phyloP scores from a whole-genome alignment of 2,113 vertebrate species.

The Cavia aperea region DNA sequence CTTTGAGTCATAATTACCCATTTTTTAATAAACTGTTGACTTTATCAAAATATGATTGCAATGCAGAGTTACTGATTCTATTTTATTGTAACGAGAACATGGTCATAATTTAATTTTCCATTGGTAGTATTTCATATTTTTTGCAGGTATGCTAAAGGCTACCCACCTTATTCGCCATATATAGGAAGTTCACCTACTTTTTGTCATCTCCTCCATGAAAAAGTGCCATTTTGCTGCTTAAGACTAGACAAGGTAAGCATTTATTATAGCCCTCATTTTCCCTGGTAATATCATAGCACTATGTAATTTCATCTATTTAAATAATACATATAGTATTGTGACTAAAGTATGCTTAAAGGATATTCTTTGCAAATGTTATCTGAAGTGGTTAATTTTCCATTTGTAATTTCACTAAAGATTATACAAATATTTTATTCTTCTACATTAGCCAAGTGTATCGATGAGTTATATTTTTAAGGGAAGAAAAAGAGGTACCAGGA shows the following conservation, averaged over 20 bases:
- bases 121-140: slow-evolving; percentile 18
- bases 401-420: background rate
- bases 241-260: slow-evolving; percentile 88
- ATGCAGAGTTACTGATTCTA: background rate
- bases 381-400: background rate
- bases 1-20: background rate
- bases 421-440: background rate
- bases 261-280: background rate
- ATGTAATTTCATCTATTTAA: background rate
- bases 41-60: background rate
- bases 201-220: slow-evolving; percentile 94
- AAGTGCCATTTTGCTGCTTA: slow-evolving; percentile 94
- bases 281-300: background rate
- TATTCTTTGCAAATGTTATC: background rate
- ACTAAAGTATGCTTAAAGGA: background rate
- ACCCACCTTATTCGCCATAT: slow-evolving; percentile 96
- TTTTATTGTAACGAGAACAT: background rate
- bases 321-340: background rate
- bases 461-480: background rate
- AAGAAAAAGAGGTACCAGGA: background rate
- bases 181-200: slow-evolving; percentile 97
- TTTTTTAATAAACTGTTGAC: background rate
- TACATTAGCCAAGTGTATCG: background rate
- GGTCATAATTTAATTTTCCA: no score
- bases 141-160: slow-evolving; percentile 93